Base-by-base conservation (phyloP, 2,797 vertebrate genomes). In the Neosalanx taihuensis region DNA sequence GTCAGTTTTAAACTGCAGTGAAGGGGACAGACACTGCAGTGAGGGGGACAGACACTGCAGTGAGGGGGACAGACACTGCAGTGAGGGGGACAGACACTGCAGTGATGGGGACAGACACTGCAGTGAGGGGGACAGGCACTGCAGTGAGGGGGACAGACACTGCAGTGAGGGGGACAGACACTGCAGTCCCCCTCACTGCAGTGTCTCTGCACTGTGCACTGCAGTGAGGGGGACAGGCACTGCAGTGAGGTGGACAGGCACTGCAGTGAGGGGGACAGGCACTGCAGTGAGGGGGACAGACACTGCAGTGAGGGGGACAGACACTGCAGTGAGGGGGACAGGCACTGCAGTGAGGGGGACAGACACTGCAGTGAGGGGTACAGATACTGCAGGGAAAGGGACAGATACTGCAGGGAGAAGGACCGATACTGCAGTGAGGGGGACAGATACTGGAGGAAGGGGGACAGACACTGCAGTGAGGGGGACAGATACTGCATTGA, bases 1-100 rank as follows among this genome's bases (percentile, higher is more conserved):
- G 90, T 91, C 89, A 86, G 85, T 76, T 71, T 81, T 80, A 84
- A 88, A 89, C 89, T 84, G 83, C 77, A 82, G 82, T 76, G 79
- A 72, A 70, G 70, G 76, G 51, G 64, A 6, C 3, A 35, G 33
- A 84, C 87, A 89, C 89, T 83, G 83, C 77, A 81, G 83, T 75
- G 79, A 73, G 70, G 71, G 76, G 51, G 60, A 6, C 33, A 35
- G 33, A 35, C 2, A 89, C 89, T 83, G 83, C 77, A 82, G 83
- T 76, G 79, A 73, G 71, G 71, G 76, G 51, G 64, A 13, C 41
- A 46, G 41, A 46, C 13, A 89, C 89, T 84, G 83, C 77, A 82
- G 83, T 76, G 79, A 74, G 71, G 71, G 76, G 51, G 64, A 7
- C 4, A 35, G 33, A 35, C 6, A 89, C 89, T 83, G 83, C 77